Base-by-base conservation (phyloP, 2,797 vertebrate genomes). In the Neosalanx taihuensis region DNA sequence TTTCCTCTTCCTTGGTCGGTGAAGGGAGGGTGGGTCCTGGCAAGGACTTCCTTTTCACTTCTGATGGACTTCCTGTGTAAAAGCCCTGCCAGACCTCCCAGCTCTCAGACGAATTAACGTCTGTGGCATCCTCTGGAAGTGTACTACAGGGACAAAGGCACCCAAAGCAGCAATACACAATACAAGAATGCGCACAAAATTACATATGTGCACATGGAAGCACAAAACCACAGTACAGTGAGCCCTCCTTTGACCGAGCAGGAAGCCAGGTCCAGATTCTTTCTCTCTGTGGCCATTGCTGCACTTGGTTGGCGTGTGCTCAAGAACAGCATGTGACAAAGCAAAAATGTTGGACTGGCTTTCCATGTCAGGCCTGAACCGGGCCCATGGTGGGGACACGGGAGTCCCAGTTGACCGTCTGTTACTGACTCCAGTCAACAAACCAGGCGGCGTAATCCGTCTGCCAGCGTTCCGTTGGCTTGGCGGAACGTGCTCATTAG, bases 1-100 rank as follows among this genome's bases (percentile, higher is more conserved):
- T 66, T 81, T 77, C 81, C 81, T 46, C 79, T 89, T 89, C 85
- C 86, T 77, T 78, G 75, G 85, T 78, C 79, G 87, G 20, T 46
- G 64, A 65, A 46, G 46, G 63, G 41, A 93, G 92, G 91, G 93
- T 88, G 93, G 93, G 92, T 93, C 87, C 91, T 87, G 87, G 86
- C 83, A 91, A 91, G 86, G 78, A 85, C 92, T 95, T 95, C 94
- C 93, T 93, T 87, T 87, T 86, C 88, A 85, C 88, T 90, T 90
- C 90, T 92, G 89, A 86, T 83, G 80, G 70, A 88, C 89, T 95
- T 95, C 93, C 92, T 93, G 83, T 63, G 18, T 76, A 56, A 85
- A 81, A 77, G 81, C 81, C 76, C 73, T 85, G 81, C 85, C 76
- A 80, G 74, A 81, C 85, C 65, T 65, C 82, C 41, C 41, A 13